Percentiles rank a stretch among this genome's conserved stretches.
phyloP scores from a whole-genome alignment of 1,140 invertebrate species.

The Drosophila nikananu region DNA sequence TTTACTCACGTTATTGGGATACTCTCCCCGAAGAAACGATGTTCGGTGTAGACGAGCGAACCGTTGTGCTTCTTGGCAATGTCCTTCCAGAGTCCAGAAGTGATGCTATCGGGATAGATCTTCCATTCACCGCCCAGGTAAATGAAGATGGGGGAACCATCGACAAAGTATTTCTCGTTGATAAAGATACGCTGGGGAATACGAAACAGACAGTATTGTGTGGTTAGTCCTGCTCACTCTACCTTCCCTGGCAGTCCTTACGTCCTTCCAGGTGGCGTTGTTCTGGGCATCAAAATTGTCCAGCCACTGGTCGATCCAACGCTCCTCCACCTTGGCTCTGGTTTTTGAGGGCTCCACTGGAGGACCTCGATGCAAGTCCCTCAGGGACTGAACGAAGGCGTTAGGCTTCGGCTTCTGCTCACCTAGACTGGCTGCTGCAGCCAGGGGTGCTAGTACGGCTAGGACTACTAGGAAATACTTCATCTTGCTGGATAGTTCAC shows the following conservation, averaged over 20 bases:
- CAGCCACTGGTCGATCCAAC: slow-evolving; percentile 83
- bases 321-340: slow-evolving; percentile 50
- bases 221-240: background rate
- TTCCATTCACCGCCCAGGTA: slow-evolving; percentile 90
- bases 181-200: slow-evolving; percentile 85
- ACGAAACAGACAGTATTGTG: background rate
- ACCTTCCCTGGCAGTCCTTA: slow-evolving; percentile 1
- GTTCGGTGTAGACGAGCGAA: slow-evolving; percentile 90
- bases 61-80: slow-evolving; percentile 89
- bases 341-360: slow-evolving; percentile 17
- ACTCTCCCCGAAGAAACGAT: slow-evolving; percentile 93
- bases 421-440: slow-evolving; percentile 31
- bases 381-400: slow-evolving; percentile 45
- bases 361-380: slow-evolving; percentile 55
- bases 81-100: slow-evolving; percentile 87
- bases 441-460: slow-evolving; percentile 41
- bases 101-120: slow-evolving; percentile 86
- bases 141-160: slow-evolving; percentile 86
- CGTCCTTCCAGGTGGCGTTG: slow-evolving; percentile 88
- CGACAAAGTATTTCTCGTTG: slow-evolving; percentile 88
- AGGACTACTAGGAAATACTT: slow-evolving; percentile 40
- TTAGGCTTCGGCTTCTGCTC: slow-evolving; percentile 18
- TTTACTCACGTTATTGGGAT: slow-evolving; percentile 89
- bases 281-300: slow-evolving; percentile 91
- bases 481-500: slow-evolving; percentile 57